phyloP scores from a whole-genome alignment of 2,888 invertebrate species.

The Netelia fuscicornis region DNA sequence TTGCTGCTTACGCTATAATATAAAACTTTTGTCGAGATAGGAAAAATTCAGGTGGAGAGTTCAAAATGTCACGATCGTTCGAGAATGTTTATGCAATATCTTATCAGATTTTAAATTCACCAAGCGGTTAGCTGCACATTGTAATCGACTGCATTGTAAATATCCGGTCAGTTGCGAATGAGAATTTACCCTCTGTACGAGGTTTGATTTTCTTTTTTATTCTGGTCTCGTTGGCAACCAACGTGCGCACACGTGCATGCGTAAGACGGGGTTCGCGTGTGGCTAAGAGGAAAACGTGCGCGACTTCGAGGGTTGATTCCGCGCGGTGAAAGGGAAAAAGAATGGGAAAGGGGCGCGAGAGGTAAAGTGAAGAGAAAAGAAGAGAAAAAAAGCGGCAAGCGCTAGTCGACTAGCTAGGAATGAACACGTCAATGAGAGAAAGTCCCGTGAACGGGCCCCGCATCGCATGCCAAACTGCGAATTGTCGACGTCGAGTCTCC shows the following conservation, averaged over 20 bases:
- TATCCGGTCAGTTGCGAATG: not conserved
- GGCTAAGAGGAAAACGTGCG: conserved; percentile 7
- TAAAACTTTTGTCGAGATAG: no score
- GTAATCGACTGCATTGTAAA: no score
- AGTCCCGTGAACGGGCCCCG: conserved; percentile 13
- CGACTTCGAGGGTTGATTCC: conserved; percentile 34
- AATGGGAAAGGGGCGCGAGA: conserved; percentile 31
- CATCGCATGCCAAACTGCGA: conserved; percentile 56
- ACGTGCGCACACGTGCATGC: not conserved
- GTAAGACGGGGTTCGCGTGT: conserved; percentile 33
- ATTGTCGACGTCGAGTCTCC: conserved; percentile 29
- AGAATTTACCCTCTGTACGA: not conserved
- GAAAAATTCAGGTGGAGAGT: no score
- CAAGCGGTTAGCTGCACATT: no score
- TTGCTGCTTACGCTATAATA: no score
- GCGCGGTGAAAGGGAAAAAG: conserved; percentile 20
- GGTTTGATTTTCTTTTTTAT: not conserved
- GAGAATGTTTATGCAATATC: no score
- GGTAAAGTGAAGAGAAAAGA: conserved; percentile 37
- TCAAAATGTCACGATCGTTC: no score
- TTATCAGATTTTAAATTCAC: no score
- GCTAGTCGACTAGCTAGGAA: conserved; percentile 69
- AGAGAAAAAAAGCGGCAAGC: conserved; percentile 48
- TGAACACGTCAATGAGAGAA: conserved; percentile 75
- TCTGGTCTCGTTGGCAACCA: not conserved